Conservation (phyloP, 2,888 invertebrate species). For the Cephus nigrinus region DNA sequence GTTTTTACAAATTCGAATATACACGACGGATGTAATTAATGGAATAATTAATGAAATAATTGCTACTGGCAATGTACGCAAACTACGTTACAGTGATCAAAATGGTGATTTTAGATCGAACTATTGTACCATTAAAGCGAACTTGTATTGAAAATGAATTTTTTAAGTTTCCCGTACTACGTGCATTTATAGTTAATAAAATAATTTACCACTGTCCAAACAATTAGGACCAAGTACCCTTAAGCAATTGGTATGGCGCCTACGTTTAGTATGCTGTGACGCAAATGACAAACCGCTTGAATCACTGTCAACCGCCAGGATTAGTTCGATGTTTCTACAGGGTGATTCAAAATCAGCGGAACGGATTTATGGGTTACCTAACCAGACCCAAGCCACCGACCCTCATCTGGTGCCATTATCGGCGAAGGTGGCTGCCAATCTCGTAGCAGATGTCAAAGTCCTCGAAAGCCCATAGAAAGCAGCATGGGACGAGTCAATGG, state of each 20-base stretch:
- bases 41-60: background rate
- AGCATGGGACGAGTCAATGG: background rate
- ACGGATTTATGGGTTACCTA: background rate
- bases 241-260: background rate
- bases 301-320: background rate
- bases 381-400: background rate
- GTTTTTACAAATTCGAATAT: background rate
- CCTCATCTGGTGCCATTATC: background rate
- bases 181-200: background rate
- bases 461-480: background rate
- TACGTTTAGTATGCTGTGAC: background rate
- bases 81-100: background rate
- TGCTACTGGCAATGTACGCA: background rate
- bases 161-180: background rate
- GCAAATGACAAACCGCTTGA: background rate
- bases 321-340: background rate
- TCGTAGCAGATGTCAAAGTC: background rate
- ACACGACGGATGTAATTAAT: background rate
- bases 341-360: background rate
- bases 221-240: background rate
- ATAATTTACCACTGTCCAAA: background rate
- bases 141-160: no score
- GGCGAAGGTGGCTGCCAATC: background rate
- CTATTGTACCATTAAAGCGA: no score
- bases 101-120: no score